Percentiles rank a stretch among this genome's conserved stretches.
Conservation (phyloP, 1,140 invertebrate genomes). For the Gerris buenoi region DNA sequence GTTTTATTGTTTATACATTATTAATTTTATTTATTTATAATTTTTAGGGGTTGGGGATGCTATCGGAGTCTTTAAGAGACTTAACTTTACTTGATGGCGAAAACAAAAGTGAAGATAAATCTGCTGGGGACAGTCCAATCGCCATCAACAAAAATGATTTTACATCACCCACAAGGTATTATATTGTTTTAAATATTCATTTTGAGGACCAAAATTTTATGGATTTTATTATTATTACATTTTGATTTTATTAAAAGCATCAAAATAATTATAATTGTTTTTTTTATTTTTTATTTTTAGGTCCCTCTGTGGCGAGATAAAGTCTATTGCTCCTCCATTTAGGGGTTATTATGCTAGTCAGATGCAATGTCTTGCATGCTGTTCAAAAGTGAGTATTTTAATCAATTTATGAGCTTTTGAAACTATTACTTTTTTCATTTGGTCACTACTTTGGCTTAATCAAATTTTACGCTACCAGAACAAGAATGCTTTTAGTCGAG, state of each 20-base stretch:
- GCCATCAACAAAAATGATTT: not conserved
- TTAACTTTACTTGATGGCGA: not conserved
- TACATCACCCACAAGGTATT: not conserved
- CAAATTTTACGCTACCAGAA: too few relatives aligned
- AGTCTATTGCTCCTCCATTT: conserved; percentile 40
- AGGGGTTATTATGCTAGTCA: conserved; percentile 70
- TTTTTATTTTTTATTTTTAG: not conserved
- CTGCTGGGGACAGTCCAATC: not conserved
- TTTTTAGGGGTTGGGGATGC: not conserved
- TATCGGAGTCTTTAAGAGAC: not conserved
- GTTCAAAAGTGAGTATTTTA: conserved; percentile 43
- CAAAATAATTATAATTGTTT: too few relatives aligned
- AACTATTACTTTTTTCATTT: too few relatives aligned
- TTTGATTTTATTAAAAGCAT: too few relatives aligned
- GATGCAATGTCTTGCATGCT: conserved; percentile 63
- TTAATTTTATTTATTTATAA: not conserved
- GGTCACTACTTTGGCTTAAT: too few relatives aligned
- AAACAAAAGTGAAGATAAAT: not conserved
- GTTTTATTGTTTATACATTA: too few relatives aligned
- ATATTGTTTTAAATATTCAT: too few relatives aligned
- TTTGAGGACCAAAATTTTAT: too few relatives aligned
- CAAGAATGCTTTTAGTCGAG: too few relatives aligned
- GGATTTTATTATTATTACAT: too few relatives aligned
- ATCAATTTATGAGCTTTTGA: not conserved
- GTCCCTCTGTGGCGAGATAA: conserved; percentile 6